phyloP scores from a whole-genome alignment of 2,113 vertebrate genomes.

The Pseudopipra pipra region DNA sequence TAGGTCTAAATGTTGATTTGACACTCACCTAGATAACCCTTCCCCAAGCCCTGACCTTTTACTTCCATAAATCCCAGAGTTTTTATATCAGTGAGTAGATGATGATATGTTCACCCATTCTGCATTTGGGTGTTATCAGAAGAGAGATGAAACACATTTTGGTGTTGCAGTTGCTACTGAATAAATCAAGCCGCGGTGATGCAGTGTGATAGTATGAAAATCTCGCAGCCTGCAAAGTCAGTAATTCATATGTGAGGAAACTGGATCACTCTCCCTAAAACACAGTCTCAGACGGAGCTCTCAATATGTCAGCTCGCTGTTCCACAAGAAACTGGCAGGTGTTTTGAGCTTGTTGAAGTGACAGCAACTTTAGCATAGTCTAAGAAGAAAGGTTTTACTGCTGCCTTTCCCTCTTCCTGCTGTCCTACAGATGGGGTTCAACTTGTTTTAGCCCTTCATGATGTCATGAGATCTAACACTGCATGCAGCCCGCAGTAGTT shows the following conservation, averaged over 20 bases:
- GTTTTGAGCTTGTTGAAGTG: not conserved
- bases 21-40: not conserved
- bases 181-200: conserved; percentile 74
- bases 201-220: conserved; percentile 37
- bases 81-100: conserved; percentile 14
- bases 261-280: conserved; percentile 3
- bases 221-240: not conserved
- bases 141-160: conserved; percentile 81
- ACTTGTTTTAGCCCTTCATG: not conserved
- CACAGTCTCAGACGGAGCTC: not conserved
- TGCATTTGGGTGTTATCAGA: conserved; percentile 20
- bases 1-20: conserved; percentile 23
- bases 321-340: conserved; percentile 24
- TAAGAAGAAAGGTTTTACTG: not conserved
- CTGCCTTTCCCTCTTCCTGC: not conserved
- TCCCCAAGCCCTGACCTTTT: not conserved
- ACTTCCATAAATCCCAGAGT: conserved; percentile 15
- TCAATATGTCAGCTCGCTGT: conserved; percentile 33
- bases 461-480: not conserved
- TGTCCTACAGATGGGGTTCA: not conserved
- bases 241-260: conserved; percentile 21
- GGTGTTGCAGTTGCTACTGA: conserved; percentile 79
- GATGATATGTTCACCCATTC: conserved; percentile 40
- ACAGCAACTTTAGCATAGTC: not conserved
- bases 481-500: not conserved